Evolutionary conservation across 2,888 invertebrate species (phyloP).

Genomic region (Polymixis lichenea): DNA sequence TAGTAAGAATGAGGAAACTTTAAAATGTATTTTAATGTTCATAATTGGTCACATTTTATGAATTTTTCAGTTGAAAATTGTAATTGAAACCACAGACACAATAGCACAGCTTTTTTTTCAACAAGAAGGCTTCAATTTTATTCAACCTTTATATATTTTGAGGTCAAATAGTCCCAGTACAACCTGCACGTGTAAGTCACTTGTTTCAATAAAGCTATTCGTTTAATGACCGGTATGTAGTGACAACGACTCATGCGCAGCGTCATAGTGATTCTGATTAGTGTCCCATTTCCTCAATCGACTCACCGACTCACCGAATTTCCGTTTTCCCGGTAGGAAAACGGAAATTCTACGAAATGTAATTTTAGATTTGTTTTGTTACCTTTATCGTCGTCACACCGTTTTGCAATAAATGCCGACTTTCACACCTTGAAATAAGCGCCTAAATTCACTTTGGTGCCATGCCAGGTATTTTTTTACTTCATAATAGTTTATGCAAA

Average conservation of each 20-base stretch:
- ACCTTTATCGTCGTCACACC: conserved; percentile 13
- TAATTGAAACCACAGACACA: not conserved
- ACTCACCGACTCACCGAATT: not conserved
- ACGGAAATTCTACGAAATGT: conserved; percentile 26
- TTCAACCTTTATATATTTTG: not conserved
- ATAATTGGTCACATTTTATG: not conserved
- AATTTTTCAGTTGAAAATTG: not conserved
- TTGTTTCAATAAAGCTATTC: conserved; percentile 39
- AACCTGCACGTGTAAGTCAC: conserved; percentile 38
- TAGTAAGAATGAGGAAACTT: conserved; percentile 13
- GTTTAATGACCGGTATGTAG: conserved; percentile 18
- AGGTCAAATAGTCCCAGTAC: conserved; percentile 18
- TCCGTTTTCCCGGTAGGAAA: conserved; percentile 13
- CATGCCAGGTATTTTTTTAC: not conserved
- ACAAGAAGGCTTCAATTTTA: not conserved
- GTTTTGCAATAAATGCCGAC: not conserved
- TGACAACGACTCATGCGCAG: conserved; percentile 33
- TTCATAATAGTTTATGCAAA: not conserved
- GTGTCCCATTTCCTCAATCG: conserved; percentile 29
- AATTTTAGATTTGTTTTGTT: conserved; percentile 25
- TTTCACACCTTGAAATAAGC: not conserved
- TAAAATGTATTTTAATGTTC: not conserved
- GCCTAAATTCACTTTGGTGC: not conserved
- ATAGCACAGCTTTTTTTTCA: not conserved
- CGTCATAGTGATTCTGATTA: conserved; percentile 43